phyloP scores from a whole-genome alignment of 2,113 vertebrate species.

The Delphinus delphis region DNA sequence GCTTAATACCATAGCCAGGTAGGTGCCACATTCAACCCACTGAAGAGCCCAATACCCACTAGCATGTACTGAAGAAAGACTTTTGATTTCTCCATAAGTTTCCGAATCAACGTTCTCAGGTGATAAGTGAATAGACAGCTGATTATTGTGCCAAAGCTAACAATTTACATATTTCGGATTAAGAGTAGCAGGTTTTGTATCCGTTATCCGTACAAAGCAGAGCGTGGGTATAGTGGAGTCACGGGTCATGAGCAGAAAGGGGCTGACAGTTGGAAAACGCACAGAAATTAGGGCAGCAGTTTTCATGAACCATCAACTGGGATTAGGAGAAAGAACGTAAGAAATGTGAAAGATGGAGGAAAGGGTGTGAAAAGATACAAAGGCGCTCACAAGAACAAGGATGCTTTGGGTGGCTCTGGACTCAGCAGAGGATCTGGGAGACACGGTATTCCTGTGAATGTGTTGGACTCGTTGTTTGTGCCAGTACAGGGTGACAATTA shows the following conservation, averaged over 20 bases:
- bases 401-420: not conserved
- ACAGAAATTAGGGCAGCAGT: rapidly evolving
- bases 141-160: not conserved
- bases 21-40: not conserved
- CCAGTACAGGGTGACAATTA: not conserved
- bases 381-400: not conserved
- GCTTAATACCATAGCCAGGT: not conserved
- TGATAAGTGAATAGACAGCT: not conserved
- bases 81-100: not conserved
- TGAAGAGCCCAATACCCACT: not conserved
- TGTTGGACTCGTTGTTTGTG: not conserved
- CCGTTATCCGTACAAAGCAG: not conserved
- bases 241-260: not conserved
- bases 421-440: not conserved
- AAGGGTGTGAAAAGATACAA: not conserved
- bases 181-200: not conserved
- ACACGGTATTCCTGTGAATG: not conserved
- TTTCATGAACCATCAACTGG: rapidly evolving
- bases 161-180: not conserved
- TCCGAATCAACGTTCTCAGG: not conserved
- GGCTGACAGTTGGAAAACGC: not conserved
- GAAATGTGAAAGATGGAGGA: not conserved
- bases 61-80: not conserved
- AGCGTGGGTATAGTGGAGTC: rapidly evolving
- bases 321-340: rapidly evolving